Percentiles rank a stretch among this genome's conserved stretches.
These are phyloP conservation scores for Ictalurus punctatus DNA, from an alignment of 2,113 vertebrate genomes.

Conservation along the genomic window DNA sequence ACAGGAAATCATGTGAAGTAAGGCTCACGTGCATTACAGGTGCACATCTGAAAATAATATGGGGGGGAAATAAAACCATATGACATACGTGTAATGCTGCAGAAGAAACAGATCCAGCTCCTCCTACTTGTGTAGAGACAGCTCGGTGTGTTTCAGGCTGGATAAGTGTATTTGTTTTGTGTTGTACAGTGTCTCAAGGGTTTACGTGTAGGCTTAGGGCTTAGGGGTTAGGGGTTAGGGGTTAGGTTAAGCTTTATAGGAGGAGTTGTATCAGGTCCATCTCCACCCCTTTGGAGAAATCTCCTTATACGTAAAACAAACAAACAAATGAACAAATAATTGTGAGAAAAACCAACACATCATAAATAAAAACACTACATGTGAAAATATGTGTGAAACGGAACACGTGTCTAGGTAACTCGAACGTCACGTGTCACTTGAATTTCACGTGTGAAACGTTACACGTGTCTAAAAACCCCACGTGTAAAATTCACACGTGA, in stretches of 20 bases:
- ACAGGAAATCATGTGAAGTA: not conserved
- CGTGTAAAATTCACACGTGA: not conserved
- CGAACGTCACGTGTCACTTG: too few relatives aligned
- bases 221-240: too few relatives aligned
- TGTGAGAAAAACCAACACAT: not conserved
- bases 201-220: not conserved
- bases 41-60: not conserved
- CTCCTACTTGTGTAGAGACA: not conserved
- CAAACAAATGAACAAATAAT: not conserved
- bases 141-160: not conserved
- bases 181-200: not conserved
- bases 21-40: not conserved
- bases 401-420: not conserved
- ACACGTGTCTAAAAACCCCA: not conserved
- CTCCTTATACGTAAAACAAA: not conserved
- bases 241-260: not conserved
- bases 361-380: not conserved
- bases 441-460: not conserved
- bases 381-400: not conserved
- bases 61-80: not conserved
- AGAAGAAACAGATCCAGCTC: not conserved
- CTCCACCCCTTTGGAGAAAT: not conserved
- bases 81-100: not conserved
- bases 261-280: not conserved
- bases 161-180: not conserved